Percentiles rank a stretch among this genome's conserved stretches.
These are phyloP conservation scores for Allophyes oxyacanthae DNA, from an alignment of 2,888 invertebrate species.

Conservation along the genomic window DNA sequence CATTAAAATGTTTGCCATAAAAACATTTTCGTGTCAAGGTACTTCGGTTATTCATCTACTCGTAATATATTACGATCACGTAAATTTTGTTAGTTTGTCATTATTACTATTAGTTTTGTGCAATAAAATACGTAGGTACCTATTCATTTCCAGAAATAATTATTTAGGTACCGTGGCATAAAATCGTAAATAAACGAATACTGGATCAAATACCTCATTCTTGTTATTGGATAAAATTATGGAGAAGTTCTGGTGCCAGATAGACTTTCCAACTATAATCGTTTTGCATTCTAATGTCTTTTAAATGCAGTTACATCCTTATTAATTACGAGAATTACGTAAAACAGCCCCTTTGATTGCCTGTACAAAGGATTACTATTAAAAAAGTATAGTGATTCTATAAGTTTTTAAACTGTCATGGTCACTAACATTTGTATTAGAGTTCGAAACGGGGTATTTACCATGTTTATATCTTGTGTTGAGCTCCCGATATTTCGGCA, in stretches of 20 bases:
- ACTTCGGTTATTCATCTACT: constrained; percentile 7
- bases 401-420: too few species aligned
- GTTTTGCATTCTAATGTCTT: constrained; percentile 9
- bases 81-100: background rate
- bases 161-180: too few species aligned
- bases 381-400: constrained; percentile 23
- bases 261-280: too few species aligned
- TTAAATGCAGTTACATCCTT: constrained; percentile 7
- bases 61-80: background rate
- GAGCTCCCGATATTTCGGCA: too few species aligned
- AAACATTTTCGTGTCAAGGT: constrained; percentile 4
- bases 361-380: constrained; percentile 25
- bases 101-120: background rate
- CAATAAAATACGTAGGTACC: too few species aligned
- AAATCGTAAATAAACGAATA: constrained; percentile 3
- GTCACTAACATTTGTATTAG: too few species aligned
- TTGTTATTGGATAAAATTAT: constrained; percentile 1
- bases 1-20: background rate
- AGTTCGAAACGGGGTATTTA: too few species aligned
- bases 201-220: constrained; percentile 8
- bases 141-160: too few species aligned
- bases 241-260: background rate
- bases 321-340: constrained; percentile 8
- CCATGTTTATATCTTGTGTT: too few species aligned
- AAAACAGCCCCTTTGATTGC: background rate